These are phyloP conservation scores for Cantharis nigra DNA, from an alignment of 2,888 invertebrate genomes.

Conservation along the genomic window DNA sequence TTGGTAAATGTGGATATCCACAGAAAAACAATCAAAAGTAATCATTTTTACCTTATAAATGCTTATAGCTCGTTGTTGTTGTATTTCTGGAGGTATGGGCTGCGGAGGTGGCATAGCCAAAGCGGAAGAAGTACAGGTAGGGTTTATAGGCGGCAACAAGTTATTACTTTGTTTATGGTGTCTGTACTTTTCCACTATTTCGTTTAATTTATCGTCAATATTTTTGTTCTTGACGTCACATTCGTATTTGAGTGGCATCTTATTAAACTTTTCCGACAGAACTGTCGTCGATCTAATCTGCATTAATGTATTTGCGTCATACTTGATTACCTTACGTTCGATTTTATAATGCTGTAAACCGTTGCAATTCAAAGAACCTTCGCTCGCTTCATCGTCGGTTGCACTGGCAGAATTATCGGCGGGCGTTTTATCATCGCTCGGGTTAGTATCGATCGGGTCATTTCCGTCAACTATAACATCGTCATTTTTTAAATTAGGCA, in stretches of 20 bases:
- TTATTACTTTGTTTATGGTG: conserved; percentile 55
- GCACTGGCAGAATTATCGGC: conserved; percentile 36
- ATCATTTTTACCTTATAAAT: conserved; percentile 71
- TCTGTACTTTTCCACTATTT: conserved; percentile 60
- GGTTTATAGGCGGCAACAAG: conserved; percentile 42
- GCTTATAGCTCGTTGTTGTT: conserved; percentile 79
- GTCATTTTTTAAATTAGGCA: conserved; percentile 52
- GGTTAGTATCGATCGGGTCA: conserved; percentile 12
- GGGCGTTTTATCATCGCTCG: conserved; percentile 44
- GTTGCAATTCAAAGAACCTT: conserved; percentile 38
- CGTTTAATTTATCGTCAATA: conserved; percentile 56
- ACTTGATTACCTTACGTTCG: conserved; percentile 47
- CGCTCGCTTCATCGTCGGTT: conserved; percentile 53
- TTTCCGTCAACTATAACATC: conserved; percentile 35
- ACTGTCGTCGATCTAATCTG: conserved; percentile 47
- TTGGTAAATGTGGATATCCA: too few species aligned
- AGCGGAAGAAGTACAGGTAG: conserved; percentile 41
- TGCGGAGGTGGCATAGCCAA: conserved; percentile 62
- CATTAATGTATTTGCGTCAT: conserved; percentile 52
- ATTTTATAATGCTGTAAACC: conserved; percentile 47
- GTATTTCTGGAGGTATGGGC: conserved; percentile 80
- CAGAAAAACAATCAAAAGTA: too few species aligned
- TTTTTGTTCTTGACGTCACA: conserved; percentile 42
- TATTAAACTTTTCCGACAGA: conserved; percentile 41
- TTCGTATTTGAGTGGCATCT: conserved; percentile 35